Percentiles rank a stretch among this genome's conserved stretches.
These are phyloP conservation scores for Lates calcarifer DNA, from an alignment of 2,113 vertebrate species.

Conservation along the genomic window DNA sequence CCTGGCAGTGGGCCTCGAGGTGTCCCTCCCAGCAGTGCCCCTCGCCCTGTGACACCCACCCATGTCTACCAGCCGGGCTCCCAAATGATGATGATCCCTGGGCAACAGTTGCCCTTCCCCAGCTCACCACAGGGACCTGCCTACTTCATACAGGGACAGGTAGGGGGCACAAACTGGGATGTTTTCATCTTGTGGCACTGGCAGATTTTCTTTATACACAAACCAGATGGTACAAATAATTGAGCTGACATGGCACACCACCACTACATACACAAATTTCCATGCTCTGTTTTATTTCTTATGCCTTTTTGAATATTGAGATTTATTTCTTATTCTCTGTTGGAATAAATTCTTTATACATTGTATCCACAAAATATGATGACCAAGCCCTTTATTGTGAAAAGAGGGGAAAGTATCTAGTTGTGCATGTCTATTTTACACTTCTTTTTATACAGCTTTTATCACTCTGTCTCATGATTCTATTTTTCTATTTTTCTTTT, in stretches of 20 bases:
- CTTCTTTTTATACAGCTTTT: not conserved
- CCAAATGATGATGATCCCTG: constrained; percentile 98
- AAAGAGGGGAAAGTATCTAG: not conserved
- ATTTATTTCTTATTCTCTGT: not conserved
- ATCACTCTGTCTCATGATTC: not conserved
- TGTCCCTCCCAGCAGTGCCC: constrained; percentile 89
- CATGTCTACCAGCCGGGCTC: constrained; percentile 94
- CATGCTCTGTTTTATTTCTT: not conserved
- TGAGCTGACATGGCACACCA: not conserved
- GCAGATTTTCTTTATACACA: not conserved
- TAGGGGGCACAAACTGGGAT: constrained; percentile 65
- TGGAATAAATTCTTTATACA: not conserved
- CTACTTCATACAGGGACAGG: constrained; percentile 95
- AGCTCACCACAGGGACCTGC: constrained; percentile 89
- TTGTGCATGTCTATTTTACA: not conserved
- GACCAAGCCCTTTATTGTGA: not conserved
- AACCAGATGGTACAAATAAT: not conserved
- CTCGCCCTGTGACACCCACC: constrained; percentile 91
- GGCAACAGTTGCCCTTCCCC: constrained; percentile 91
- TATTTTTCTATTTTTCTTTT: constrained; percentile 1
- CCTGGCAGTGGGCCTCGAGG: constrained; percentile 88
- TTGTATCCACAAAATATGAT: too few relatives aligned
- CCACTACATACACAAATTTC: not conserved
- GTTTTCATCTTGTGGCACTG: not conserved
- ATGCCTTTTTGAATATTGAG: not conserved